These are phyloP conservation scores for Peromyscus nudipes DNA, from an alignment of 2,797 vertebrate genomes.

Conservation along the genomic window DNA sequence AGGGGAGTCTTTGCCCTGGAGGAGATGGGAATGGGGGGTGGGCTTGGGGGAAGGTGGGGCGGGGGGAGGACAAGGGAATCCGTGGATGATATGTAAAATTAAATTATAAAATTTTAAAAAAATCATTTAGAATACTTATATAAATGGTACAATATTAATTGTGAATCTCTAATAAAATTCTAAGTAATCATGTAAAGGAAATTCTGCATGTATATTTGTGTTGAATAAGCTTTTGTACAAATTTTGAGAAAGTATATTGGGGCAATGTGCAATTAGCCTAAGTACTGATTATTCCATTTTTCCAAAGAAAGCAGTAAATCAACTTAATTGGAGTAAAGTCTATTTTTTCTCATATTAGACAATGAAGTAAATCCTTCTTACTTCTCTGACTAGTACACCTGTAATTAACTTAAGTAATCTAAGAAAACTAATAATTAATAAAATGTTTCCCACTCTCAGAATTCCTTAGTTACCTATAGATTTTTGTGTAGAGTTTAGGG, in stretches of 20 bases:
- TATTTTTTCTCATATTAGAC: background rate
- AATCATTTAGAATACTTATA: background rate
- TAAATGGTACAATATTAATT: background rate
- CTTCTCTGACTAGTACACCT: background rate
- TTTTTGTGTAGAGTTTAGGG: background rate
- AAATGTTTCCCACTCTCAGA: background rate
- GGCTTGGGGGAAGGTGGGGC: no score
- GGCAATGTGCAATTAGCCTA: background rate
- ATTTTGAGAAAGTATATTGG: background rate
- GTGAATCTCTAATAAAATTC: slow-evolving; percentile 2
- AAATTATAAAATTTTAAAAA: no score
- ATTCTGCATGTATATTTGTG: background rate
- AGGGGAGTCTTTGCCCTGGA: no score
- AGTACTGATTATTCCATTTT: background rate
- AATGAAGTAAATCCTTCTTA: background rate
- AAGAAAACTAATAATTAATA: background rate
- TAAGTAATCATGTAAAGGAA: background rate
- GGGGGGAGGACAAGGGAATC: no score
- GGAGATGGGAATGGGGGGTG: no score
- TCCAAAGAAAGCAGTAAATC: background rate
- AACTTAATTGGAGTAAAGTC: background rate
- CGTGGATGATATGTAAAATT: no score
- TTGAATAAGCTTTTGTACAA: slow-evolving; percentile 5
- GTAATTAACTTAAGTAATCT: background rate
- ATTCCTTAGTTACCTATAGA: background rate